phyloP scores from a whole-genome alignment of 2,888 invertebrate genomes.

The Sthenelais limicola region DNA sequence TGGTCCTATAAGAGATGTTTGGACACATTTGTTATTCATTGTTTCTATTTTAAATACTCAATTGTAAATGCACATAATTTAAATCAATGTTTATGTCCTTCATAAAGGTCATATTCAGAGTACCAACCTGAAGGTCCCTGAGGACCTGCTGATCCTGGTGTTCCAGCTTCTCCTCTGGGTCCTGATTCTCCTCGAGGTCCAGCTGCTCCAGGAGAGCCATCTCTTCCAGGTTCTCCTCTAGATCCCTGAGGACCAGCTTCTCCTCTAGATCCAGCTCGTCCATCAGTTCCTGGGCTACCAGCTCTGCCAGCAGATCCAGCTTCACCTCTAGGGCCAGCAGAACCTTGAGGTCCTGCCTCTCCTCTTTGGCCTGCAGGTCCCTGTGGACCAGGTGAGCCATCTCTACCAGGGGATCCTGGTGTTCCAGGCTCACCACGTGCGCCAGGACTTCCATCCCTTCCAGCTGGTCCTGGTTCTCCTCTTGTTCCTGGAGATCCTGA shows the following conservation, averaged over 20 bases:
- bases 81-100: no score
- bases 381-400: slow-evolving; percentile 73
- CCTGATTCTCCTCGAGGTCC: slow-evolving; percentile 46
- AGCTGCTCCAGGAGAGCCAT: slow-evolving; percentile 11
- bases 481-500: slow-evolving; percentile 28
- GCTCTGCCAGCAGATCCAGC: slow-evolving; percentile 44
- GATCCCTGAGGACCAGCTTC: background rate
- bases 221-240: background rate
- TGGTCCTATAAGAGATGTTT: no score
- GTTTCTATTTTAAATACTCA: no score
- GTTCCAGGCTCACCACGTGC: slow-evolving; percentile 69
- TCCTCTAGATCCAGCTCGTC: slow-evolving; percentile 33
- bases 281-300: slow-evolving; percentile 40
- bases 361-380: slow-evolving; percentile 21
- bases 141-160: slow-evolving; percentile 45
- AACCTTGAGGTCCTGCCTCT: background rate
- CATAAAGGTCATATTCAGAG: no score
- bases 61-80: no score
- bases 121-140: slow-evolving; percentile 44
- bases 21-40: no score
- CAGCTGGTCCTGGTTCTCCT: slow-evolving; percentile 22
- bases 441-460: slow-evolving; percentile 42
- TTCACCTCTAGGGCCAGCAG: slow-evolving; percentile 30
- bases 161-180: slow-evolving; percentile 45
- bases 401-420: slow-evolving; percentile 77